phyloP scores from a whole-genome alignment of 2,888 invertebrate species.

The Vandiemenella viatica region DNA sequence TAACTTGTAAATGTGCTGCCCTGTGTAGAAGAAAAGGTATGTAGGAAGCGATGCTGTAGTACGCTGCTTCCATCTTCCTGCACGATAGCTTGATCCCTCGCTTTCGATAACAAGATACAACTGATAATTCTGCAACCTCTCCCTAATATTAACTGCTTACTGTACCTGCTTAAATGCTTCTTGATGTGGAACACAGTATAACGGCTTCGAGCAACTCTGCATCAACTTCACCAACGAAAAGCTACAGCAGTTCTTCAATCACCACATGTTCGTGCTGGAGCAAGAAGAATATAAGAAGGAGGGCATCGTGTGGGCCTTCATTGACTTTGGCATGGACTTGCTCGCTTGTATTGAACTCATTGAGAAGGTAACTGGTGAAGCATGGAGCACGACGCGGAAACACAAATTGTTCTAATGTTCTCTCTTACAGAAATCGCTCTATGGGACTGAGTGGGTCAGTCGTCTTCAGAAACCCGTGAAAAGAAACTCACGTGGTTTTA shows the following conservation, averaged over 20 bases:
- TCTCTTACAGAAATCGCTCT: not conserved
- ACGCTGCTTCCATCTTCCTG: no score
- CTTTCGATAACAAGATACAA: no score
- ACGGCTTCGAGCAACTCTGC: slow-evolving; percentile 90
- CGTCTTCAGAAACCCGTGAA: no score
- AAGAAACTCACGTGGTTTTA: no score
- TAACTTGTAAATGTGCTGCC: no score
- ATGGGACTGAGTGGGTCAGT: not conserved
- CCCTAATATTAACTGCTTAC: no score
- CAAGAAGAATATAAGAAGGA: slow-evolving; percentile 90
- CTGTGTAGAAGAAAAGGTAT: no score
- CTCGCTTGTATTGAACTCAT: slow-evolving; percentile 80
- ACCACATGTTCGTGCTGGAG: slow-evolving; percentile 90
- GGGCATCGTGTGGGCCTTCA: slow-evolving; percentile 81
- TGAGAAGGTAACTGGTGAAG: slow-evolving; percentile 61
- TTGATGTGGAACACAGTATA: slow-evolving; percentile 44
- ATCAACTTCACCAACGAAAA: slow-evolving; percentile 94
- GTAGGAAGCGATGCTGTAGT: no score
- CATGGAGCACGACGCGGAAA: not conserved
- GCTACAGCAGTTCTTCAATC: slow-evolving; percentile 91
- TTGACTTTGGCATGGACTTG: slow-evolving; percentile 91
- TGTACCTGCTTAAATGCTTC: no score
- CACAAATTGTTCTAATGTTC: not conserved
- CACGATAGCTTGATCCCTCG: no score
- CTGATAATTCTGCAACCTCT: no score